Conservation (phyloP, 2,888 invertebrate species). For the Syrista parreyssii region DNA sequence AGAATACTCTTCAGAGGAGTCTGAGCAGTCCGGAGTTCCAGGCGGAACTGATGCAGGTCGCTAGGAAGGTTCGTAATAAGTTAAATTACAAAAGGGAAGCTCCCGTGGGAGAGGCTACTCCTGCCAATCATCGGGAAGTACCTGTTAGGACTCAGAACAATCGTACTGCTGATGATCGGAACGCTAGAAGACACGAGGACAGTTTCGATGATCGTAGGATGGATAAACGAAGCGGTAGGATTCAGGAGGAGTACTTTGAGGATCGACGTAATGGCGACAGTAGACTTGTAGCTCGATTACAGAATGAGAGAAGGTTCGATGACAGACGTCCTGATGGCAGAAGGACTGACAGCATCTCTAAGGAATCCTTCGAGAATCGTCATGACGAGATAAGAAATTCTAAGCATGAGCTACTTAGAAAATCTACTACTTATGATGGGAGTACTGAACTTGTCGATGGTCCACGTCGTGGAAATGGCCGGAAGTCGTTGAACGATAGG, state of each 20-base stretch:
- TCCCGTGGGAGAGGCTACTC: slow-evolving; percentile 38
- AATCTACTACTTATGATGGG: slow-evolving; percentile 35
- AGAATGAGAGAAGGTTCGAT: slow-evolving; percentile 23
- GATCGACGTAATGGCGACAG: slow-evolving; percentile 34
- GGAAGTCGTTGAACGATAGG: slow-evolving; percentile 38
- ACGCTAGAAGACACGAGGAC: slow-evolving; percentile 38
- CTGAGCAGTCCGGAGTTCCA: slow-evolving; percentile 69
- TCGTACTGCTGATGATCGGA: slow-evolving; percentile 18
- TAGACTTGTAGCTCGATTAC: slow-evolving; percentile 15
- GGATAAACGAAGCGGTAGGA: slow-evolving; percentile 36
- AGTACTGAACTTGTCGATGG: slow-evolving; percentile 28
- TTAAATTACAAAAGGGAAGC: slow-evolving; percentile 41
- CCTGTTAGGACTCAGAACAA: slow-evolving; percentile 21
- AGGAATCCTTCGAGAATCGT: slow-evolving; percentile 28
- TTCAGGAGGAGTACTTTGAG: slow-evolving; percentile 30
- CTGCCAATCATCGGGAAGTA: slow-evolving; percentile 21
- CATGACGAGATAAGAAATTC: slow-evolving; percentile 26
- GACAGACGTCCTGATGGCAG: slow-evolving; percentile 17
- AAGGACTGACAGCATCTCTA: slow-evolving; percentile 5
- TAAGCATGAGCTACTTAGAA: slow-evolving; percentile 25
- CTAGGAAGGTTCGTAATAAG: slow-evolving; percentile 52
- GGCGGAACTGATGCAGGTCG: slow-evolving; percentile 66
- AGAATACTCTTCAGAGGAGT: slow-evolving; percentile 64
- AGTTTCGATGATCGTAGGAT: slow-evolving; percentile 30
- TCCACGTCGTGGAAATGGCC: slow-evolving; percentile 26